These are phyloP conservation scores for Anguilla marmorata DNA, from an alignment of 2,797 vertebrate genomes.

Conservation along the genomic window DNA sequence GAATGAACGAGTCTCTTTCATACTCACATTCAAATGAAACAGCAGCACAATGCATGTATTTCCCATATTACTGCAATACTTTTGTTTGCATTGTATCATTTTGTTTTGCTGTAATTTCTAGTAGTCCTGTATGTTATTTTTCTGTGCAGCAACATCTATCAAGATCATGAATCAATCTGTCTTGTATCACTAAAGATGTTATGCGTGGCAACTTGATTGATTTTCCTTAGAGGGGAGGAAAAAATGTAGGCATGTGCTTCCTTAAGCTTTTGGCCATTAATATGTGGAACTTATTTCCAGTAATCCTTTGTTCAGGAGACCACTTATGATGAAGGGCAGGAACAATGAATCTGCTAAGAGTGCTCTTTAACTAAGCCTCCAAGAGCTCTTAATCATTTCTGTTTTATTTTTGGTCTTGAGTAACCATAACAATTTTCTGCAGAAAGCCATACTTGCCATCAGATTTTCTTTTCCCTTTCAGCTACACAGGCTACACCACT, in stretches of 20 bases:
- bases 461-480: neutral
- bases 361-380: neutral
- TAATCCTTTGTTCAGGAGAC: neutral
- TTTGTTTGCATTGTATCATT: neutral
- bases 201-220: neutral
- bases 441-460: neutral
- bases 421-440: neutral
- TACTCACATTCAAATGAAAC: no score
- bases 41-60: no score
- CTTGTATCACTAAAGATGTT: neutral
- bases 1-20: neutral
- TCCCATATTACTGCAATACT: no score
- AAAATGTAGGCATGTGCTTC: neutral
- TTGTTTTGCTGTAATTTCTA: neutral
- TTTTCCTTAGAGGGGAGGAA: neutral
- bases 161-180: neutral
- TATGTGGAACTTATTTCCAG: neutral
- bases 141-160: neutral
- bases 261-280: neutral
- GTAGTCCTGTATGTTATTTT: neutral
- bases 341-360: neutral
- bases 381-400: neutral
- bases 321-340: neutral
- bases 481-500: neutral
- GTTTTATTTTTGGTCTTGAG: neutral